Evolutionary conservation across 2,113 vertebrate species (phyloP), one percentile per base, ranked within the genome.

Genomic region (Urocolius indicus): DNA sequence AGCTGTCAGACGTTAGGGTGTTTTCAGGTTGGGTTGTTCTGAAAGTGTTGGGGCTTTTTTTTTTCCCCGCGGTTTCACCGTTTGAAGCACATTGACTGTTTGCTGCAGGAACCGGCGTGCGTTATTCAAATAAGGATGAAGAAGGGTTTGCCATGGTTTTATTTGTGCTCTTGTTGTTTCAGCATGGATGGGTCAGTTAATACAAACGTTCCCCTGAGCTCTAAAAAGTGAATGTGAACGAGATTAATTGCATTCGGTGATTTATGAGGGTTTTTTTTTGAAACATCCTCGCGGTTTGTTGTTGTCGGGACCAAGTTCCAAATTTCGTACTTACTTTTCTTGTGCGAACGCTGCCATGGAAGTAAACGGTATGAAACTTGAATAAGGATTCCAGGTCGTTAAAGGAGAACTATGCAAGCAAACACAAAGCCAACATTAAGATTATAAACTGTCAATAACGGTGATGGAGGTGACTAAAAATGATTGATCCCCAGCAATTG

Each of bases 1-100:
- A 97, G 96, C 96, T 97, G 63, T 84, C 94, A 95, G 79, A 52
- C 93, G 34, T 57, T 73, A 36, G 12, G 80, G 89, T 90, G 62
- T 87, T 92, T 96, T 88, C 89, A 84, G 91, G 92, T 93, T 92
- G 89, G 80, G 55, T 80, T 84, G 67, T 32, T 94, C 63, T 59
- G 57, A 46, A 24, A 15, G 24, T 52, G 24, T 14, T 46, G 45
- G 45, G 45, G 21, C 32, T 27, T 13, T 21, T 13, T 13, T 21
- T 13, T 9, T 6, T 4, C 8, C 8, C 24, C 6, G 16, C 11
- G 4, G 23, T 73, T 73, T 83, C 59, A 14, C 85, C 52, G 38
- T 79, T 84, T 13, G 74, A 55, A 30, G 48, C 30, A 16, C 65
- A 17, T 27, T 14, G 51, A 12, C 41, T 84, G 20, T 16, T 6